Base-by-base conservation (phyloP, 2,113 vertebrate genomes). In the Heliornis fulica region DNA sequence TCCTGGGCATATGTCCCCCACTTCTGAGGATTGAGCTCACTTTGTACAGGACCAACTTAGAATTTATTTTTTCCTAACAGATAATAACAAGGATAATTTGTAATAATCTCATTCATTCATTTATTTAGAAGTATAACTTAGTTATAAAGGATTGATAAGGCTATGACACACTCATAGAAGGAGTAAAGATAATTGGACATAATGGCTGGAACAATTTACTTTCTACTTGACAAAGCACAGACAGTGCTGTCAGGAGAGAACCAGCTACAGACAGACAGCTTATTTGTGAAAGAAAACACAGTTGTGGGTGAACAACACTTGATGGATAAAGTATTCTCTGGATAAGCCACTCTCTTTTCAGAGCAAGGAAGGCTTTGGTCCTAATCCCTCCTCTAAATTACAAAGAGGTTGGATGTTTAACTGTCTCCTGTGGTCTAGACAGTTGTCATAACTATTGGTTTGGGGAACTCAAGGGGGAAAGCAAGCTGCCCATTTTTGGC, bases 221-320 rank as follows among this genome's bases (percentile, higher is more conserved):
- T 90, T 81, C 41, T 75, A 8, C 23, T 81, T 81, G 76, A 51
- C 68, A 93, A 83, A 94, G 34, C 43, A 78, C 11, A 87, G 59
- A 25, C 26, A 32, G 15, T 50, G 26, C 50, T 57, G 29, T 45
- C 15, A 54, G 29, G 34, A 66, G 59, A 57, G 11, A 85, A n/a
- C 38, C 34, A 63, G 48, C 19, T 71, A 65, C 64, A 86, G 46
- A 94, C 21, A 14, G 54, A 50, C 68, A 74, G n/a, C 14, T 89
- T 65, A 45, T 59, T 77, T 87, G 66, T 70, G 64, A 92, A 90
- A 64, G 18, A 83, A 94, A 86, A 72, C 22, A 56, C 6, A 21
- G 48, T 32, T 11, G 16, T 86, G 83, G 59, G 48, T 74, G 71
- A 68, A 19, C 16, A 81, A 15, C 45, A 31, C 6, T 53, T 57